Base-by-base conservation (phyloP, 2,888 invertebrate species). In the Nowickia ferox region DNA sequence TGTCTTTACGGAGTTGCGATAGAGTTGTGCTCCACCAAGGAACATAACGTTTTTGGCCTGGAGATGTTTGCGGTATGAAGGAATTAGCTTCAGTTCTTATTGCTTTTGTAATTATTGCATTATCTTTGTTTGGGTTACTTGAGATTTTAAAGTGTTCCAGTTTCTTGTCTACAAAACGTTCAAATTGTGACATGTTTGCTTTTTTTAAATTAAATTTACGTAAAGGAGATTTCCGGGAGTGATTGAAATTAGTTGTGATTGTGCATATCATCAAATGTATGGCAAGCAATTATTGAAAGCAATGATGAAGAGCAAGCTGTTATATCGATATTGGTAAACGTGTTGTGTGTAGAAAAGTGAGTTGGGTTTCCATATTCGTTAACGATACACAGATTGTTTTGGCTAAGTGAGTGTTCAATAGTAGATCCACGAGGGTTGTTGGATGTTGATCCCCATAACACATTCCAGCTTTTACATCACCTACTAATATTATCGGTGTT, bases 391-490 rank as follows among this genome's bases (percentile, higher is more conserved):
- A 48, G 3, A n/a, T 48, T 48, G 13, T 48, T 48, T n/a, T 48
- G 48, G 13, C 48, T 48, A 48, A 13, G 48, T 13, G 48, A 48
- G 3, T 48, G 13, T 48, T 48, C 57, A 17, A 44, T 22, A 1
- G 15, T 48, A 30, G 9, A 11, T 15, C n/a, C 59, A 1, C 30
- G 17, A 11, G 46, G n/a, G 15, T 59, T 57, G 48, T 48, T 48
- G 13, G 48, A 48, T 10, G 38, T 71, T 55, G 71, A 71, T 19
- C 71, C 59, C 71, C 69, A 71, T 59, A 71, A 44, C n/a, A 42
- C 44, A n/a, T 71, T 57, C 71, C 71, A 71, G 10, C 44, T 44
- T 71, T 71, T 55, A 11, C 48, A 13, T 48, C 48, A 48, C n/a
- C 48, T 3, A 48, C 48, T 13, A 48, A 48, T 48, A 48, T 1